These are phyloP conservation scores for Rhabdornis inornatus DNA, from an alignment of 2,113 vertebrate species.

Conservation along the genomic window DNA sequence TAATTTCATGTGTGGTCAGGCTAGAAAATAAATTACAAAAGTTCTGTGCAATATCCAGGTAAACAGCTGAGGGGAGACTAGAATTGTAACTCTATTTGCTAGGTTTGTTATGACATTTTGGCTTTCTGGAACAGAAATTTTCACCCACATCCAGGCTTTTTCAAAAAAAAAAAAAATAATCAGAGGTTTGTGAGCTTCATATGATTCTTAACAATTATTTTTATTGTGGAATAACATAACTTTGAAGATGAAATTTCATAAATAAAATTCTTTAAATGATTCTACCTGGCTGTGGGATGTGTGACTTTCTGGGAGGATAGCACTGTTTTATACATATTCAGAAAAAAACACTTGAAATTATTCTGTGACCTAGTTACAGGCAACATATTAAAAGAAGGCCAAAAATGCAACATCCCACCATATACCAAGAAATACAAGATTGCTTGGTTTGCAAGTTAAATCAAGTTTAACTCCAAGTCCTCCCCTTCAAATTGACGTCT, in stretches of 20 bases:
- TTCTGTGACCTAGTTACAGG: neutral
- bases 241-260: neutral
- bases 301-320: neutral
- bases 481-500: slow-evolving; percentile 41
- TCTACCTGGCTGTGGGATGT: neutral
- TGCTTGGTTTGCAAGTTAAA: no score
- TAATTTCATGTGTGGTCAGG: neutral
- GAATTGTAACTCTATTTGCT: neutral
- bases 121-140: neutral
- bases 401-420: neutral
- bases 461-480: neutral
- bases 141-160: neutral
- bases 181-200: neutral
- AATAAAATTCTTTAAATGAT: neutral
- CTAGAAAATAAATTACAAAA: neutral
- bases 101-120: neutral
- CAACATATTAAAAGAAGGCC: neutral
- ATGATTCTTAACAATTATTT: neutral
- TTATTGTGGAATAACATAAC: neutral
- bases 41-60: neutral
- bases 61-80: neutral
- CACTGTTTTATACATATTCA: neutral
- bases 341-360: neutral
- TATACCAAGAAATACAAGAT: neutral
- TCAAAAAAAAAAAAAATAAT: neutral